These are phyloP conservation scores for Leptopilina boulardi DNA, from an alignment of 1,140 invertebrate genomes.

Conservation along the genomic window DNA sequence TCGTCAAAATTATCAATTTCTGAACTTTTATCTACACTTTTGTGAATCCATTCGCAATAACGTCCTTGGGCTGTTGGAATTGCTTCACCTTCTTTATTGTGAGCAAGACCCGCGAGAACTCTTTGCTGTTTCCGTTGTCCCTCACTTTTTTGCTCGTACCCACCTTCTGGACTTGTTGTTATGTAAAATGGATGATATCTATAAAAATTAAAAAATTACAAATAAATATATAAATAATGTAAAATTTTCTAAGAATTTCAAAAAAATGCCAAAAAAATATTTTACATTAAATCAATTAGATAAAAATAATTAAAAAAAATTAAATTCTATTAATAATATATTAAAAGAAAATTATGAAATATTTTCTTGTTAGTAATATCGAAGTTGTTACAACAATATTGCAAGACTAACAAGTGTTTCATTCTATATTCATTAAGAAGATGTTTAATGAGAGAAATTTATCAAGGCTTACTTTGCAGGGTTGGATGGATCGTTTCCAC, in stretches of 20 bases:
- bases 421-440: conserved; percentile 27
- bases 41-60: conserved; percentile 87
- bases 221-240: neutral
- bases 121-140: conserved; percentile 82
- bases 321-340: too few species aligned
- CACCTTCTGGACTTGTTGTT: conserved; percentile 89
- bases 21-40: conserved; percentile 81
- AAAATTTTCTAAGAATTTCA: too few species aligned
- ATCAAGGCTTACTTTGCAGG: conserved; percentile 77
- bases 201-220: conserved; percentile 32
- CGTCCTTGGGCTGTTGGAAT: conserved; percentile 86
- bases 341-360: neutral
- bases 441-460: conserved; percentile 31
- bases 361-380: neutral
- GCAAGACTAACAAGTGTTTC: conserved; percentile 7
- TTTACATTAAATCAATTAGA: too few species aligned
- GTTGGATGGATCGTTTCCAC: conserved; percentile 83
- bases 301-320: too few species aligned
- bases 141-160: conserved; percentile 85
- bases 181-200: conserved; percentile 97
- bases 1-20: conserved; percentile 83
- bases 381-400: neutral
- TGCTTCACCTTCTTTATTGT: conserved; percentile 84
- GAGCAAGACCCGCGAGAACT: conserved; percentile 88
- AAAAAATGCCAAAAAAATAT: too few species aligned